Evolutionary conservation across 2,113 vertebrate genomes (phyloP).

Genomic region (Megaceryle maxima): DNA sequence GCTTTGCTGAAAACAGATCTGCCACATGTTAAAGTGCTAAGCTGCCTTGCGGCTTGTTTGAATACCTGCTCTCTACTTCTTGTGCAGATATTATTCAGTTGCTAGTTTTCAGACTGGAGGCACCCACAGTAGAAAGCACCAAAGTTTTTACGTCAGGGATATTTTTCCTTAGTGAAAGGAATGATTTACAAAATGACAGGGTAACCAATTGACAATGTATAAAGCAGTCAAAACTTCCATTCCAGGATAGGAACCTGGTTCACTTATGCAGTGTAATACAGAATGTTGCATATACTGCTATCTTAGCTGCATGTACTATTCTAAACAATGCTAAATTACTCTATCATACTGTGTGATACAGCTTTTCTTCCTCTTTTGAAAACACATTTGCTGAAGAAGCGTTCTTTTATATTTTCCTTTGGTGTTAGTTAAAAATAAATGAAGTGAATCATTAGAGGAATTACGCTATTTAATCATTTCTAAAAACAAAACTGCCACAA

Average conservation of each 20-base stretch:
- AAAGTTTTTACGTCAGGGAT: background rate
- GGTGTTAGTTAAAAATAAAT: conserved; percentile 57
- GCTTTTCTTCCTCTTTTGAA: background rate
- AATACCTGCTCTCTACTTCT: conserved; percentile 43
- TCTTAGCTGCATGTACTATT: background rate
- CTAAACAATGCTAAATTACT: background rate
- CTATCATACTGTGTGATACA: background rate
- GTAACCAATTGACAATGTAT: background rate
- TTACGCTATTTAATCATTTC: conserved; percentile 31
- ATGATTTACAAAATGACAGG: background rate
- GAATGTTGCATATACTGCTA: background rate
- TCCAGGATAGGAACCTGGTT: background rate
- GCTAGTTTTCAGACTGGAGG: background rate
- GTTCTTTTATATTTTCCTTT: conserved; percentile 45
- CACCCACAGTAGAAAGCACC: background rate
- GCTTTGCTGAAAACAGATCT: conserved; percentile 37
- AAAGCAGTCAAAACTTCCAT: background rate
- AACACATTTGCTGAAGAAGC: background rate
- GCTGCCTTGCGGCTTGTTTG: conserved; percentile 36
- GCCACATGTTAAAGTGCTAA: conserved; percentile 4
- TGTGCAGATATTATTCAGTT: background rate
- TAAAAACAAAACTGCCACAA: conserved; percentile 38
- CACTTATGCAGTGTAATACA: background rate
- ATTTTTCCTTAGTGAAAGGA: background rate
- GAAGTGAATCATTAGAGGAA: conserved; percentile 38